Evolutionary conservation across 2,797 vertebrate species (phyloP).

Genomic region (Crypturellus tataupa): DNA sequence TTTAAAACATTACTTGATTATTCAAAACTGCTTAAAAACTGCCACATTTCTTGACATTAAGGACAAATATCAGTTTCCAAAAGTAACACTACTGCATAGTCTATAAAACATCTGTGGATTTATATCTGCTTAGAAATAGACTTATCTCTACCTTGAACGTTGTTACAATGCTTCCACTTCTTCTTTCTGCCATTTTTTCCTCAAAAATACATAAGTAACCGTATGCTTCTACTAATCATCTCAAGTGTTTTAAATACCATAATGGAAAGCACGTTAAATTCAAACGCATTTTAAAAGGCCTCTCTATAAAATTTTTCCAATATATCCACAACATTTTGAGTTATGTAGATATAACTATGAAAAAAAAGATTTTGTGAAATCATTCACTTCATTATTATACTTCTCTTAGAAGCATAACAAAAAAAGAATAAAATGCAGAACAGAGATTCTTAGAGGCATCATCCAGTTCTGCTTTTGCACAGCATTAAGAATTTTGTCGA

Average conservation of each 20-base stretch:
- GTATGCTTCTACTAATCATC: background rate
- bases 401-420: background rate
- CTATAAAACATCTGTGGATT: background rate
- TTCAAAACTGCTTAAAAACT: constrained; percentile 30
- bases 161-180: background rate
- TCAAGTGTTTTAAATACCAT: background rate
- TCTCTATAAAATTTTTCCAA: background rate
- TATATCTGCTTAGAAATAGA: background rate
- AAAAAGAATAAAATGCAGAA: background rate
- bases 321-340: background rate
- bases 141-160: background rate
- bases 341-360: background rate
- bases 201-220: background rate
- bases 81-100: background rate
- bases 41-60: background rate
- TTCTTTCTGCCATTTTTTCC: background rate
- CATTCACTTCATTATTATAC: background rate
- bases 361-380: background rate
- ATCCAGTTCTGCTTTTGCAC: background rate
- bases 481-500: background rate
- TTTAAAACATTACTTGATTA: constrained; percentile 41
- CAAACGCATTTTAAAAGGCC: background rate
- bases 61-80: background rate
- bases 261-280: background rate
- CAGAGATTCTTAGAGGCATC: background rate